Evolutionary conservation across 1,140 invertebrate species (phyloP).

Genomic region (Pinna nobilis): DNA sequence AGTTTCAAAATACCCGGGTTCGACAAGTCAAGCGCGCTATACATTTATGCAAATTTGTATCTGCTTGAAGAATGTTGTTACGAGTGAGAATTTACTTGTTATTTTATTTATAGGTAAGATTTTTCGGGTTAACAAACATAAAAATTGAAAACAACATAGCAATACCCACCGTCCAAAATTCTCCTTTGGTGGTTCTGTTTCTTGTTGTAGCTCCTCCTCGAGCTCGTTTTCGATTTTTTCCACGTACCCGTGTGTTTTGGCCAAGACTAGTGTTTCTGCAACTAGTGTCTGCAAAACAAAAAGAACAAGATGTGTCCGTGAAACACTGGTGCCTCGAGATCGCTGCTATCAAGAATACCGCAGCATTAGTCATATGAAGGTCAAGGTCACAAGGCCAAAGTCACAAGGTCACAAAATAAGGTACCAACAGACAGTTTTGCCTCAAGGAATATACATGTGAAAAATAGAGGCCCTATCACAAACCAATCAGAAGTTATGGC

Average conservation of each 20-base stretch:
- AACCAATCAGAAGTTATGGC: neutral
- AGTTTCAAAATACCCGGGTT: too few relatives aligned
- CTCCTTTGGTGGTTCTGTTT: conserved; percentile 54
- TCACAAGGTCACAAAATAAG: neutral
- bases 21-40: too few relatives aligned
- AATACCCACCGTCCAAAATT: conserved; percentile 32
- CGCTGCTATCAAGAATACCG: too few relatives aligned
- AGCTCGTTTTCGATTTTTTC: conserved; percentile 70
- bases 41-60: too few relatives aligned
- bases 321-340: too few relatives aligned
- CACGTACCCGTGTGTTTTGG: conserved; percentile 69
- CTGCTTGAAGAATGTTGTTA: too few relatives aligned
- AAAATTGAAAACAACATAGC: neutral
- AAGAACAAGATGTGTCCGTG: neutral
- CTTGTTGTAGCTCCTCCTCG: conserved; percentile 64
- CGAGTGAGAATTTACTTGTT: too few relatives aligned
- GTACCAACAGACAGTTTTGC: neutral
- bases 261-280: conserved; percentile 66
- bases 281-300: conserved; percentile 63
- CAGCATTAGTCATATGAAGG: too few relatives aligned
- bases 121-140: too few relatives aligned
- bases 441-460: too few relatives aligned
- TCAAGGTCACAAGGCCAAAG: too few relatives aligned
- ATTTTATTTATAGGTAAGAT: too few relatives aligned
- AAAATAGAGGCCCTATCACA: neutral